These are phyloP conservation scores for Julus scandinavius DNA, from an alignment of 2,888 invertebrate species.

Conservation along the genomic window DNA sequence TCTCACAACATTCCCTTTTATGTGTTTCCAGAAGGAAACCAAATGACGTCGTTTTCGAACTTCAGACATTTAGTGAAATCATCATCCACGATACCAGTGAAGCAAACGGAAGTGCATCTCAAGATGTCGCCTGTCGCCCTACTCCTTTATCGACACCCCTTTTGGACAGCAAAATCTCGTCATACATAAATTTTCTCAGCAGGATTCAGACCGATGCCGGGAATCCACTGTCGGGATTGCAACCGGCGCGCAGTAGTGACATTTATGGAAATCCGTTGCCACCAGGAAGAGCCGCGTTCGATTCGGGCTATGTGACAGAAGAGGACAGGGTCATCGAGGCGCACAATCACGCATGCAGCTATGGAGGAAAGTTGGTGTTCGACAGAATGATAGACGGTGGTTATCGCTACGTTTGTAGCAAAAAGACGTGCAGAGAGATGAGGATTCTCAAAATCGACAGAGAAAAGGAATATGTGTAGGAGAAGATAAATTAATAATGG, in stretches of 20 bases:
- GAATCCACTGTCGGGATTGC: background rate
- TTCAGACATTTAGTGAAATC: constrained; percentile 20
- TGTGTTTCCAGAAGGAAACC: background rate
- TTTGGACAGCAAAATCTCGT: constrained; percentile 14
- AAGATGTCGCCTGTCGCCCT: background rate
- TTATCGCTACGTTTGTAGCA: background rate
- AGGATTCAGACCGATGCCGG: background rate
- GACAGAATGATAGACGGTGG: constrained; percentile 15
- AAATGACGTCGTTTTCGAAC: background rate
- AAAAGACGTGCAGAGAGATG: background rate
- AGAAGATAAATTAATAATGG: background rate
- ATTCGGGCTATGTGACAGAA: background rate
- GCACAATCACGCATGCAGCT: too few relatives aligned
- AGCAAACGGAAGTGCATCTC: background rate
- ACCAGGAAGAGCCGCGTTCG: background rate
- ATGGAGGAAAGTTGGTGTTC: too few relatives aligned
- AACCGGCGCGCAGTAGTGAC: background rate
- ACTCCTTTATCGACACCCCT: constrained; percentile 8
- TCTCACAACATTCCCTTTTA: too few relatives aligned
- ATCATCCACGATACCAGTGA: background rate
- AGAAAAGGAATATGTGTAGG: background rate
- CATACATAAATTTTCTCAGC: background rate
- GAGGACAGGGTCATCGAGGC: too few relatives aligned
- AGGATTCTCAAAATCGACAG: background rate
- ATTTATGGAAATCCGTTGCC: background rate